Evolutionary conservation across 2,797 vertebrate genomes (phyloP).

Genomic region (Natrix natrix): DNA sequence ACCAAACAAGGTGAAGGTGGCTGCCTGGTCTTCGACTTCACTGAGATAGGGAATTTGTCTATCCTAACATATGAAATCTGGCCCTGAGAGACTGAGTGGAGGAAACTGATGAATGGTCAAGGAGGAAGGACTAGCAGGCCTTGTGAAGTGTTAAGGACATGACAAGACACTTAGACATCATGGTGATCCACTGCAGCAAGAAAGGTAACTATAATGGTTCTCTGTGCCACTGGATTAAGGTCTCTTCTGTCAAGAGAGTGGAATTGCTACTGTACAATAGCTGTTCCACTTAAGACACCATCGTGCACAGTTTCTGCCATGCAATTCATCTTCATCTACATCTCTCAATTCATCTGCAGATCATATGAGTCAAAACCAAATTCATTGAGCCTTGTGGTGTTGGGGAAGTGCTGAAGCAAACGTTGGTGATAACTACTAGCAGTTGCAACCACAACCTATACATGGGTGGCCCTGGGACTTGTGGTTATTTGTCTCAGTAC

Average conservation of each 20-base stretch:
- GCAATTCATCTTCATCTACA: not conserved
- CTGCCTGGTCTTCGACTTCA: not conserved
- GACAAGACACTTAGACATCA: not conserved
- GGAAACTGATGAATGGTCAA: not conserved
- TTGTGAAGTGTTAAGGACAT: not conserved
- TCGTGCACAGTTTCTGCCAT: not conserved
- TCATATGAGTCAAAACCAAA: not conserved
- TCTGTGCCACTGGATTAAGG: not conserved
- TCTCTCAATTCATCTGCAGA: not conserved
- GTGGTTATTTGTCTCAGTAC: not conserved
- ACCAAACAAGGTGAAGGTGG: not conserved
- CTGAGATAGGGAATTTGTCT: not conserved
- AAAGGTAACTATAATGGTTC: not conserved
- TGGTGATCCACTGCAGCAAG: not conserved
- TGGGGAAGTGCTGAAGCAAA: not conserved
- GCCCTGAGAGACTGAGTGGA: not conserved
- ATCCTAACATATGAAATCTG: not conserved
- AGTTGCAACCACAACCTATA: not conserved
- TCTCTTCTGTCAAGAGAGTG: not conserved
- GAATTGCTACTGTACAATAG: not conserved
- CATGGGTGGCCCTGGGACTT: not conserved
- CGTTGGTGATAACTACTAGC: not conserved
- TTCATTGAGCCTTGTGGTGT: not conserved
- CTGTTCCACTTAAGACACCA: not conserved
- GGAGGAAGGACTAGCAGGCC: not conserved